Conservation (phyloP, 2,797 vertebrate genomes). For the Falco concolor region DNA sequence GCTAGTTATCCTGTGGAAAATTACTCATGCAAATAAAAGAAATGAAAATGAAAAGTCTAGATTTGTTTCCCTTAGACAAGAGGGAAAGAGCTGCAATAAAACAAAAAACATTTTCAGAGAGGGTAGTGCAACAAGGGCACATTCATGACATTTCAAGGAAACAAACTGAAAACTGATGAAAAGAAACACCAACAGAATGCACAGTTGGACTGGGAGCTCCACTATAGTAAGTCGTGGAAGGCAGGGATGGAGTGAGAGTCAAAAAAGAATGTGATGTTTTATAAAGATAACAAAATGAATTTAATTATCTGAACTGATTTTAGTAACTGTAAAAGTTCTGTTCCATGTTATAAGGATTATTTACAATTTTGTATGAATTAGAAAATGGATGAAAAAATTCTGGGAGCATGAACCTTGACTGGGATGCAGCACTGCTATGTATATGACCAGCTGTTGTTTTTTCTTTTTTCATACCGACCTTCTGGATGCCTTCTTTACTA, state of each 20-base stretch:
- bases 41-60: not conserved
- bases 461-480: not conserved
- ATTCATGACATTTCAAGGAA: slow-evolving; percentile 3
- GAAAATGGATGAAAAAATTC: not conserved
- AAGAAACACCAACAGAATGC: not conserved
- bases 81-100: not conserved
- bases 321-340: not conserved
- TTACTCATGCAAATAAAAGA: not conserved
- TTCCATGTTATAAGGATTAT: not conserved
- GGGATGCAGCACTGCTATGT: not conserved
- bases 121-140: not conserved
- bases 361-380: not conserved
- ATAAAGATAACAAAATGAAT: not conserved
- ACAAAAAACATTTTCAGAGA: not conserved
- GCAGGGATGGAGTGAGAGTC: not conserved
- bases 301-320: not conserved
- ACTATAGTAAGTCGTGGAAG: not conserved
- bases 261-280: not conserved
- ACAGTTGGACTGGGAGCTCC: not conserved
- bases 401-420: not conserved
- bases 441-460: not conserved
- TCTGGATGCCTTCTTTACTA: not conserved
- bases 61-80: not conserved
- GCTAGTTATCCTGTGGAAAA: not conserved
- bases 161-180: slow-evolving; percentile 2